Evolutionary conservation across 2,113 vertebrate genomes (phyloP), one percentile per base, ranked within the genome.

Genomic region (Speoplatyrhinus poulsoni): DNA sequence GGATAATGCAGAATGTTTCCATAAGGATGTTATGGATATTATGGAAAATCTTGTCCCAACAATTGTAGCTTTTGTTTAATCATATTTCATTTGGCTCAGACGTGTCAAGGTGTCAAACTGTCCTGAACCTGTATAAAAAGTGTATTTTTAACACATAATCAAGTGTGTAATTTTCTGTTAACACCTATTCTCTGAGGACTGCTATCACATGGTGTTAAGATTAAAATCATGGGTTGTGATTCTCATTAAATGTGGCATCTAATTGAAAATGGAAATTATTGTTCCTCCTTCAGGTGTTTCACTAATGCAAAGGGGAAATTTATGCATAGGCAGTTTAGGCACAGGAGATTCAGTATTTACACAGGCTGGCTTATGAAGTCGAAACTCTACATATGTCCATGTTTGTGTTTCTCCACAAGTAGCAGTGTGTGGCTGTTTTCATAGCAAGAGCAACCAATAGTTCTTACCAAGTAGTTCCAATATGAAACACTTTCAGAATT

Each of bases 331-430:
- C 73, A 69, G 12, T 80, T 81, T 79, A 62, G 64, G 63, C 57
- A 46, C 59, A 55, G 57, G n/a, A 49, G 32, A 69, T 67, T 66
- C 76, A 76, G 59, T 83, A 69, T 84, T 84, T 80, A 77, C 70
- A 69, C 77, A 84, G 84, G 71, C 64, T 33, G 73, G 41, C 63
- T 9, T 9, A 16, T 47, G 58, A 36, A 33, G 26, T 60, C 9
- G 19, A 62, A 47, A 46, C 49, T 26, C 26, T 62, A 62, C 49
- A 15, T 26, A 16, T 54, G 46, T 58, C 41, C 72, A 46, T 81
- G 76, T 82, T 81, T 73, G 72, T 69, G 46, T 64, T 65, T 9
- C 50, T 55, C 33, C 50, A 54, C 52, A 46, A 53, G 54, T 52
- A 67, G 70, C 46, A 17, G 66, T 49, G 5, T 53, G 32, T 48